These are phyloP conservation scores for Oophaga pumilio DNA, from an alignment of 2,113 vertebrate species.

Conservation along the genomic window DNA sequence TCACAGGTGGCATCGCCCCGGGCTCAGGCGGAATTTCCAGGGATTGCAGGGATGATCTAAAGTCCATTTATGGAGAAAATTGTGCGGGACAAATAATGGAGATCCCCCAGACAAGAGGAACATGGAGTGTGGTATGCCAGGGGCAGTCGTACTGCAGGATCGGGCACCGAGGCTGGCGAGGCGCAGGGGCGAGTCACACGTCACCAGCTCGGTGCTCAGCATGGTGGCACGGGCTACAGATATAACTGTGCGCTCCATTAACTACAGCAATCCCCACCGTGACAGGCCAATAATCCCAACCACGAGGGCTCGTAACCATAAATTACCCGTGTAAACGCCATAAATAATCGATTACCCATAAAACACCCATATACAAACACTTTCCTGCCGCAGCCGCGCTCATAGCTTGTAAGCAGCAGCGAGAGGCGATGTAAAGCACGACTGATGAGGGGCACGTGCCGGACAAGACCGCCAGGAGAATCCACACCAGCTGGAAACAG, in stretches of 20 bases:
- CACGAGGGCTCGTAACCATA: background rate
- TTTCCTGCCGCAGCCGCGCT: background rate
- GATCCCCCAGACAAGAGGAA: background rate
- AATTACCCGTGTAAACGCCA: background rate
- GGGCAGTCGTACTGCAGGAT: background rate
- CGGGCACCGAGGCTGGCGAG: background rate
- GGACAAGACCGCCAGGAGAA: background rate
- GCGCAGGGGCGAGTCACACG: no score
- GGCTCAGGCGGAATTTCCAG: conserved; percentile 7
- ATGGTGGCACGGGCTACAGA: background rate
- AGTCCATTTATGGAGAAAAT: conserved; percentile 1
- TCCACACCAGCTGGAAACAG: no score
- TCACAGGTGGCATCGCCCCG: background rate
- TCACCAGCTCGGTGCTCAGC: background rate
- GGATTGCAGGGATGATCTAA: background rate
- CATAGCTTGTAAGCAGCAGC: background rate
- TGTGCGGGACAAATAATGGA: background rate
- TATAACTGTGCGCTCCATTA: background rate
- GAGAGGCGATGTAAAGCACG: background rate
- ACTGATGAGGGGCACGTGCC: background rate
- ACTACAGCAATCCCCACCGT: background rate
- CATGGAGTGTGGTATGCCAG: background rate
- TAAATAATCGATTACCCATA: background rate
- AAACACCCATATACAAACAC: background rate
- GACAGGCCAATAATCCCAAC: background rate